Percentiles rank a stretch among this genome's conserved stretches.
Evolutionary conservation across 2,113 vertebrate genomes (phyloP).

Genomic region (Gopherus flavomarginatus): DNA sequence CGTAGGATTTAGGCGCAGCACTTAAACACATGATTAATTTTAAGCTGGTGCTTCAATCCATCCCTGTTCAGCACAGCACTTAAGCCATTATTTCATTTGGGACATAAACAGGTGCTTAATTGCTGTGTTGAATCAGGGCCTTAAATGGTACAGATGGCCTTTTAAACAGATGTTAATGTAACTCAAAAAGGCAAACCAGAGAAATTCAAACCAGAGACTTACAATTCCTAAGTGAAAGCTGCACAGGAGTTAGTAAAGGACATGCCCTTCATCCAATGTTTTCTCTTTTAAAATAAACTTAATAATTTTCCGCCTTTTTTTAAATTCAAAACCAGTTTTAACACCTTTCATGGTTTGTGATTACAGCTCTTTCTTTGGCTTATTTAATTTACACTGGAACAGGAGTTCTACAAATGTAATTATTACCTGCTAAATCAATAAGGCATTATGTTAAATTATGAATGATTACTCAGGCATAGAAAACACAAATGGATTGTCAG

Average conservation of each 20-base stretch:
- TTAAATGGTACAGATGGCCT: not conserved
- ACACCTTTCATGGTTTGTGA: not conserved
- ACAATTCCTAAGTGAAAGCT: not conserved
- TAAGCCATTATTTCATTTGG: not conserved
- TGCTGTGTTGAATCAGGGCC: not conserved
- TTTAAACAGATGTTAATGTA: not conserved
- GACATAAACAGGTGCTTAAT: not conserved
- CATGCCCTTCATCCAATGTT: not conserved
- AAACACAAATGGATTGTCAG: slow-evolving; percentile 12
- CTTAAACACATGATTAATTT: not conserved
- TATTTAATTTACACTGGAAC: slow-evolving; percentile 49
- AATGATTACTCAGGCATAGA: not conserved
- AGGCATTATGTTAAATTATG: slow-evolving; percentile 53
- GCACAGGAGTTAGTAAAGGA: not conserved
- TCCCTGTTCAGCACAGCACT: not conserved
- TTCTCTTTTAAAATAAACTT: not conserved
- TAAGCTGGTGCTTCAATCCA: not conserved
- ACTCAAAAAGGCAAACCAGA: not conserved
- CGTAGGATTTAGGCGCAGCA: not conserved
- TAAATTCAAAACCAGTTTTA: not conserved
- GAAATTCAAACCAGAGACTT: not conserved
- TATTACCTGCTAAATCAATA: slow-evolving; percentile 58
- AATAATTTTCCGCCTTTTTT: not conserved
- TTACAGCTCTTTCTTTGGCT: slow-evolving; percentile 34
- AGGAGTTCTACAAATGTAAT: slow-evolving; percentile 52